Conservation (phyloP, 2,888 invertebrate genomes). For the Choristoneura rosaceana region DNA sequence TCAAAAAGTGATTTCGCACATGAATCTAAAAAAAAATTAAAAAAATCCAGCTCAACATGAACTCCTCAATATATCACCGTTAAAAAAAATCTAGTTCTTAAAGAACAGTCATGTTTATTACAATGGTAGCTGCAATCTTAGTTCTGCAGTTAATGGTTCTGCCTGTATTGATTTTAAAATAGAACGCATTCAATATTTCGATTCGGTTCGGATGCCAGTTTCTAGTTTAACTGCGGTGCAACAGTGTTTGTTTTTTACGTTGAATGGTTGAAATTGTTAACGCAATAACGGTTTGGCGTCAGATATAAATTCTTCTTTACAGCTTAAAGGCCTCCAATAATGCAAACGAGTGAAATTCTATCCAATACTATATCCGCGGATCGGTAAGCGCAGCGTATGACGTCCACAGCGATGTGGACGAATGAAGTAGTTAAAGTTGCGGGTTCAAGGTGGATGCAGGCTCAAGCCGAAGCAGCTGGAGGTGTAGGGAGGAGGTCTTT, state of each 20-base stretch:
- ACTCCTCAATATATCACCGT: no score
- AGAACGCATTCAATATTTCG: constrained; percentile 12
- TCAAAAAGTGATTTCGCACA: no score
- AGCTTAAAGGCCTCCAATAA: background rate
- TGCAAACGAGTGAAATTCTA: no score
- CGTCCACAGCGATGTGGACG: no score
- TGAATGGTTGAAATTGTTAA: background rate
- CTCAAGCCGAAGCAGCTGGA: no score
- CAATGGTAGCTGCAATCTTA: background rate
- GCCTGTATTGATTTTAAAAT: constrained; percentile 26
- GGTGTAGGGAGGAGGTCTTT: no score
- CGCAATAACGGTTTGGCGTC: background rate
- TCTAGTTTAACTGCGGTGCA: background rate
- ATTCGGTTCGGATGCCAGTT: background rate
- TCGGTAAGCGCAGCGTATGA: no score
- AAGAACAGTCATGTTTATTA: background rate
- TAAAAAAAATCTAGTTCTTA: background rate
- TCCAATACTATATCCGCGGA: no score
- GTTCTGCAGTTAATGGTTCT: constrained; percentile 23
- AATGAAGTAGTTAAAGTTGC: no score
- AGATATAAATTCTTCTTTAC: background rate
- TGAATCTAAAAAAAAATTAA: no score
- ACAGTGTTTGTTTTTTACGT: background rate
- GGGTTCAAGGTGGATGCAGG: no score
- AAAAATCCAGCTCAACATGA: background rate